A percentile compares a stretch with the other conserved stretches of the same genome.
These are phyloP conservation scores for Elachura formosa DNA, from an alignment of 2,113 vertebrate species.

Conservation along the genomic window DNA sequence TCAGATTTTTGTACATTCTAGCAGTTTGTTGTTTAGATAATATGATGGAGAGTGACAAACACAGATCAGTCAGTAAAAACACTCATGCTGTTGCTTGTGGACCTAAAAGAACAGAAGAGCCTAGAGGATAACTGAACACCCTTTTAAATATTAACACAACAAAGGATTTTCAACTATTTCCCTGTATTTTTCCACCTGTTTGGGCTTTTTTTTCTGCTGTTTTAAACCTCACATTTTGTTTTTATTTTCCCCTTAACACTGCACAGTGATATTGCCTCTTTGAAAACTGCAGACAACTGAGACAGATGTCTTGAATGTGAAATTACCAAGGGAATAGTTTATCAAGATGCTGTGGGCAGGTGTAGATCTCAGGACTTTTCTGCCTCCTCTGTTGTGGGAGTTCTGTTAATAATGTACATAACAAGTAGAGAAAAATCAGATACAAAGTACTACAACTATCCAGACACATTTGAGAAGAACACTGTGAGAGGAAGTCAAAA, in stretches of 20 bases:
- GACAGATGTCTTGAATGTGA: neutral
- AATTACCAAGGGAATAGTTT: neutral
- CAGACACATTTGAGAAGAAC: neutral
- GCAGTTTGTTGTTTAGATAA: neutral
- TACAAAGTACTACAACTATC: neutral
- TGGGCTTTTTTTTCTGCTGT: neutral
- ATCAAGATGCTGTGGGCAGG: neutral
- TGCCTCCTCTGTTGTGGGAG: neutral
- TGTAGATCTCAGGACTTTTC: neutral
- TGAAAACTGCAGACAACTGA: neutral
- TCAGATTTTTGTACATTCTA: neutral
- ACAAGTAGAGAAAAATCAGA: neutral
- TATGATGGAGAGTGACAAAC: neutral
- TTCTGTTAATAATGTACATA: neutral
- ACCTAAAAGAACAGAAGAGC: neutral
- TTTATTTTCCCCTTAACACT: neutral
- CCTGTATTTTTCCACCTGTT: neutral
- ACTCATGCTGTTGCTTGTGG: neutral
- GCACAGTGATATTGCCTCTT: neutral
- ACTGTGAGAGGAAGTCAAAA: neutral
- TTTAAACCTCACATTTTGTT: neutral
- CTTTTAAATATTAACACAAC: neutral
- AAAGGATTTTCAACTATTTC: neutral
- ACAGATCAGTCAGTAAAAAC: neutral
- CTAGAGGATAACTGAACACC: neutral